Evolutionary conservation across 2,113 vertebrate genomes (phyloP).

Genomic region (Nipponia nippon): DNA sequence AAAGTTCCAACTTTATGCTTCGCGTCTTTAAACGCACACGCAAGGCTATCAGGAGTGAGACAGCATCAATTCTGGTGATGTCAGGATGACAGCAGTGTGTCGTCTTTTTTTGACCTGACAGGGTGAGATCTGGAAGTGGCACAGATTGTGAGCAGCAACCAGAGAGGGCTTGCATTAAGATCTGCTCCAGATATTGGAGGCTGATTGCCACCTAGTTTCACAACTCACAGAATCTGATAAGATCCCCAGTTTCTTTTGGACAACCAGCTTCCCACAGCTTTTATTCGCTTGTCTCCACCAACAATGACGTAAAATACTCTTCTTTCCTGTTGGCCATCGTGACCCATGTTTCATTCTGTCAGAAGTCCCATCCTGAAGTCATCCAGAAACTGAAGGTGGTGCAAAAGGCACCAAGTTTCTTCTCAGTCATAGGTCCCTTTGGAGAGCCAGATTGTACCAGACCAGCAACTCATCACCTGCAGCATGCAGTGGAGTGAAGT

Average conservation of each 20-base stretch:
- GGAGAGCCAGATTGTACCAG: background rate
- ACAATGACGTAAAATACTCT: background rate
- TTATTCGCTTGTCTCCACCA: background rate
- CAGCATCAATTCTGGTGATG: background rate
- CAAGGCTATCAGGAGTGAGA: background rate
- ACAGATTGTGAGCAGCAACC: background rate
- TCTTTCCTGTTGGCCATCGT: background rate
- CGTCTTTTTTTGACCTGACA: background rate
- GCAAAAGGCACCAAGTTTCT: background rate
- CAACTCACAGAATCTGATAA: background rate
- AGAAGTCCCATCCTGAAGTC: background rate
- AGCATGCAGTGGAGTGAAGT: background rate
- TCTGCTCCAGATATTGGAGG: background rate
- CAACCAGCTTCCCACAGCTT: background rate
- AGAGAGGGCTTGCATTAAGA: background rate
- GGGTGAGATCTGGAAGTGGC: background rate
- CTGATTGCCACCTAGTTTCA: background rate
- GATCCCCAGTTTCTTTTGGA: background rate
- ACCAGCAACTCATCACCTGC: background rate
- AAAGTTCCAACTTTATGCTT: background rate
- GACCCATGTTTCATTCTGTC: background rate
- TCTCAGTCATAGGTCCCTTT: background rate
- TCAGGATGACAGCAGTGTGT: background rate
- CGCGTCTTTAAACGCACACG: background rate
- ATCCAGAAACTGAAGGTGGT: background rate